Base-by-base conservation (phyloP, 2,113 vertebrate species). In the Eptesicus fuscus region DNA sequence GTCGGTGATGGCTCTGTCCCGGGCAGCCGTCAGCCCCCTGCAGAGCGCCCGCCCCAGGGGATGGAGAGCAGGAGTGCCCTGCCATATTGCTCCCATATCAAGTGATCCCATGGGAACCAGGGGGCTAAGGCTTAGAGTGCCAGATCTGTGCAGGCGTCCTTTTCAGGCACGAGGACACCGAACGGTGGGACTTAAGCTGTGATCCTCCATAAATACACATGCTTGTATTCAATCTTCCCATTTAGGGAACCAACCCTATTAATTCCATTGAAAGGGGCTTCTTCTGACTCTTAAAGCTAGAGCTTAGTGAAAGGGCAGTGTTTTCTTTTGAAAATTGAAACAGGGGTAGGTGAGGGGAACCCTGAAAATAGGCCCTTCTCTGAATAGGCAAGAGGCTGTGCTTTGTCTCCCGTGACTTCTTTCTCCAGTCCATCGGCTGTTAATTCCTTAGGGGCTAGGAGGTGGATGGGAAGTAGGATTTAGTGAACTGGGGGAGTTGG, bases 61-160 rank as follows among this genome's bases (percentile, higher is more conserved):
- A 18, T 22, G 13, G 59, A 53, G 53, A 51, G 47, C 32, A 12
- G 18, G 7, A 8, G n/a, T n/a, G 30, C 0, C 11, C 76, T 77
- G 63, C 82, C 93, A 59, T 85, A 53, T 65, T 92, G 67, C 49
- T 65, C 23, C 65, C 28, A 12, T 70, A 67, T 91, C 95, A 35
- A 44, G 76, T 84, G 86, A 95, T 78, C 84, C 82, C n/a, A 0
- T 0, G 42, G 47, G 82, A 28, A 5, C 76, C 14, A 2, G 59
- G 59, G 2, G 7, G 83, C 35, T 7, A 6, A 56, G 61, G 17
- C 70, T 37, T 4, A 12, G 12, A 32, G 28, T 17, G 44, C 71
- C 67, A 25, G 59, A 16, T 51, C 89, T 32, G 35, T 51, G 25
- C 13, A 14, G 25, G 74, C 30, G 73, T 12, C 56, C 23, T 91